phyloP scores from a whole-genome alignment of 2,113 vertebrate species.

The Crypturellus undulatus region DNA sequence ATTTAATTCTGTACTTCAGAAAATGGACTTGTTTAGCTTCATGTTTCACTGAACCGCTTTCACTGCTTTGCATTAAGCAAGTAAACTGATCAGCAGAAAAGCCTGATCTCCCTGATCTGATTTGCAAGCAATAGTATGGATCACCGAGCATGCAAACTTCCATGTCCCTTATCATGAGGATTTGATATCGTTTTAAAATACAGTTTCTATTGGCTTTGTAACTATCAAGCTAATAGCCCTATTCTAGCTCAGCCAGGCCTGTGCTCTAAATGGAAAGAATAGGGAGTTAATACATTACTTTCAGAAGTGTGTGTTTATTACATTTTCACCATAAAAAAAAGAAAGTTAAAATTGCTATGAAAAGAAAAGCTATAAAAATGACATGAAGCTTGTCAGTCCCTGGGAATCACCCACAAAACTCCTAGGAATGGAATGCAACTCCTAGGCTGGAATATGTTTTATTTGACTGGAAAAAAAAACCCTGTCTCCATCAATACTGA shows the following conservation, averaged over 20 bases:
- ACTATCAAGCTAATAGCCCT: constrained; percentile 47
- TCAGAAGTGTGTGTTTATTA: not conserved
- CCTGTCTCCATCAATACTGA: not conserved
- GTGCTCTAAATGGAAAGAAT: not conserved
- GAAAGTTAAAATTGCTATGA: not conserved
- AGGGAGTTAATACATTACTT: constrained; percentile 25
- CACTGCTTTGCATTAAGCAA: constrained; percentile 50
- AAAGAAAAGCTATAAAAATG: not conserved
- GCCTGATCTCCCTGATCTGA: constrained; percentile 42
- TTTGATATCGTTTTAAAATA: constrained; percentile 64
- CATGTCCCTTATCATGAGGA: constrained; percentile 21
- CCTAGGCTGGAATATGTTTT: not conserved
- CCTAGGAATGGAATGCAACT: too few species aligned
- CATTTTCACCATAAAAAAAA: constrained; percentile 5
- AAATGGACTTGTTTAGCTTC: not conserved
- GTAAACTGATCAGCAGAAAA: constrained; percentile 39
- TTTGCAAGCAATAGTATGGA: constrained; percentile 35
- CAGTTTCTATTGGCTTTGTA: constrained; percentile 56
- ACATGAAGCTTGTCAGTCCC: not conserved
- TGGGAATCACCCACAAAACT: not conserved
- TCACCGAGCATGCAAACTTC: constrained; percentile 35
- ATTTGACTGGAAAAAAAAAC: not conserved
- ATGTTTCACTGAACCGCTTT: not conserved
- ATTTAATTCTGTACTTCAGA: not conserved
- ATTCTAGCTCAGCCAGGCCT: constrained; percentile 21